Base-by-base conservation (phyloP, 2,797 vertebrate genomes). In the Thamnophis elegans region DNA sequence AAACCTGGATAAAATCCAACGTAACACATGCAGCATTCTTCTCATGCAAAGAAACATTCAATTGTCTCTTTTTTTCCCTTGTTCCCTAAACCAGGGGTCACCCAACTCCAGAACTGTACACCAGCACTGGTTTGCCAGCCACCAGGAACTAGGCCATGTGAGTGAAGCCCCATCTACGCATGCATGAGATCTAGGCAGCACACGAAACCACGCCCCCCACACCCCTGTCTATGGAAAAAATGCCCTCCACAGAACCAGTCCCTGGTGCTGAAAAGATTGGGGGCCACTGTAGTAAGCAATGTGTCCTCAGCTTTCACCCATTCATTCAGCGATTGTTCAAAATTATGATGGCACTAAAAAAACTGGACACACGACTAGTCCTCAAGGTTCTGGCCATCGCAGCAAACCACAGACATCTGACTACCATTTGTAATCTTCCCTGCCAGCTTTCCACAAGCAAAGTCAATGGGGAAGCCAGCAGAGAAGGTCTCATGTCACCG, bases 121-220 rank as follows among this genome's bases (percentile, higher is more conserved):
- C 25, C 0, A 10, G 9, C 6, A 58, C 10, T 65, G 28, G 28
- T 5, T 28, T 13, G 60, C 60, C 28, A 1, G 14, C 14, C 6
- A 6, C n/a, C 65, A 36, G n/a, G n/a, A 73, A 73, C 14, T 68
- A 68, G 32, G 12, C 14, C 16, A 2, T 73, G n/a, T 2, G 16
- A 73, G 13, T 68, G 13, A 68, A 68, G 13, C 62, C 62, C 12
- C 62, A 6, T 16, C 13, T 2, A 0, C 12, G n/a, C 62, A 32
- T 32, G 28, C 5, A 5, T 10, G 5, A n/a, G 12, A 36, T 36
- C n/a, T 7, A 20, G 16, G 16, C 16, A 36, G n/a, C n/a, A 16
- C n/a, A 68, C 0, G 1, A 73, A 73, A 73, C n/a, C n/a, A 68
- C 14, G 0, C n/a, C 1, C 0, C n/a, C n/a, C n/a, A 1, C 47